phyloP scores from a whole-genome alignment of 1,140 invertebrate species.

The Drosophila kanapiae region DNA sequence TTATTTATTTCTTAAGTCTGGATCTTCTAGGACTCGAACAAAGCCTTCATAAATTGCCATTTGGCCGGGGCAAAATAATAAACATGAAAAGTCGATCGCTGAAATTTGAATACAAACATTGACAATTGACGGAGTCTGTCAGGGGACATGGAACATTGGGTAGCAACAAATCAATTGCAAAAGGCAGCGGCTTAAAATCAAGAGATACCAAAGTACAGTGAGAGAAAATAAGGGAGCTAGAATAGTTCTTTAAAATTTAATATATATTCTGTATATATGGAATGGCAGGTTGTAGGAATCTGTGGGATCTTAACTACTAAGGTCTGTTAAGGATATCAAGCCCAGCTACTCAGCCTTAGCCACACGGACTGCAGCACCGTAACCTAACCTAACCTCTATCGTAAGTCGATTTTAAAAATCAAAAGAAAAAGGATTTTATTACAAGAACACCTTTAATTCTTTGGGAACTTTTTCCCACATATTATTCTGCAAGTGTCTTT shows the following conservation, averaged over 20 bases:
- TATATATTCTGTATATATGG: not conserved
- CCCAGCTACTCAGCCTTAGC: not conserved
- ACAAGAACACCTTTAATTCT: no score
- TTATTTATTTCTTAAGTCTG: not conserved
- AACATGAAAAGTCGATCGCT: constrained; percentile 25
- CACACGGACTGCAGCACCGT: not conserved
- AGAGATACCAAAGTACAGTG: not conserved
- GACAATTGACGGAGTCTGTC: constrained; percentile 51
- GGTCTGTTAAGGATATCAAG: not conserved
- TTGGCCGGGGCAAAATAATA: constrained; percentile 34
- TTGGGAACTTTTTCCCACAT: no score
- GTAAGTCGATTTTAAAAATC: no score
- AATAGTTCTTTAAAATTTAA: not conserved
- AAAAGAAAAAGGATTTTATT: no score
- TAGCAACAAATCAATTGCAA: constrained; percentile 73
- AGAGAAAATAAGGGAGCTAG: not conserved
- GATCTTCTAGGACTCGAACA: constrained; percentile 49
- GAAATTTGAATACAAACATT: constrained; percentile 80
- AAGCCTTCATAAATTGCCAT: constrained; percentile 74
- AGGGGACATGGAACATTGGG: constrained; percentile 20
- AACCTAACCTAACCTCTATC: no score
- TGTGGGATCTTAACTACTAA: no score
- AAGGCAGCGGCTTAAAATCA: constrained; percentile 15
- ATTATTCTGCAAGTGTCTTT: constrained; percentile 8
- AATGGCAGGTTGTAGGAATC: no score